Percentiles rank a stretch among this genome's conserved stretches.
These are phyloP conservation scores for Rhagologus leucostigma DNA, from an alignment of 2,113 vertebrate genomes.

Conservation along the genomic window DNA sequence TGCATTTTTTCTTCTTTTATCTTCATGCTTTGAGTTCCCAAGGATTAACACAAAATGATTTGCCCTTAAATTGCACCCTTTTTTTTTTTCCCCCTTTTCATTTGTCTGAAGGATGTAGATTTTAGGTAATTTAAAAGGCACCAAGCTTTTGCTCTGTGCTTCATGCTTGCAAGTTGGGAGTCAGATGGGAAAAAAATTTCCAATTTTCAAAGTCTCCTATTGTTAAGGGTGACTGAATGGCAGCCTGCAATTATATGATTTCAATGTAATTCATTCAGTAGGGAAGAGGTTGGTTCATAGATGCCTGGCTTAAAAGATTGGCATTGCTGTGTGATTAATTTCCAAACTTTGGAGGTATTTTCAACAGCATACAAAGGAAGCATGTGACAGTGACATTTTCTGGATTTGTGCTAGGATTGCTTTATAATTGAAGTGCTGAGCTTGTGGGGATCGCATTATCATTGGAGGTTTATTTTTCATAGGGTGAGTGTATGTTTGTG, in stretches of 20 bases:
- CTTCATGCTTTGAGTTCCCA: slow-evolving; percentile 61
- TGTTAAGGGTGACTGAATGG: slow-evolving; percentile 71
- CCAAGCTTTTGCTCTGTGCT: slow-evolving; percentile 45
- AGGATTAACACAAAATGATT: slow-evolving; percentile 66
- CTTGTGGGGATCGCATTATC: neutral
- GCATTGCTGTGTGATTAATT: slow-evolving; percentile 59
- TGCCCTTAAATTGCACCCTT: slow-evolving; percentile 56
- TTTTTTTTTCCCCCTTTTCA: neutral
- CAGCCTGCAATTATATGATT: slow-evolving; percentile 70
- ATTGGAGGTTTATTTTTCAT: neutral
- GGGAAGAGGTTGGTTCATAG: slow-evolving; percentile 60
- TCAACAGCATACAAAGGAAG: slow-evolving; percentile 41
- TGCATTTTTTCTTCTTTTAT: slow-evolving; percentile 70
- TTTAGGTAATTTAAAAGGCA: slow-evolving; percentile 64
- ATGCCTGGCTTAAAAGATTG: slow-evolving; percentile 68
- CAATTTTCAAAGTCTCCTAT: slow-evolving; percentile 62
- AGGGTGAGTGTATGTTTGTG: neutral
- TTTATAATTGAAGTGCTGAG: slow-evolving; percentile 62
- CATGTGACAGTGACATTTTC: slow-evolving; percentile 63
- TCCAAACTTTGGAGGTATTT: slow-evolving; percentile 67
- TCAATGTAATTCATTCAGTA: slow-evolving; percentile 49
- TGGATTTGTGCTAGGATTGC: slow-evolving; percentile 25
- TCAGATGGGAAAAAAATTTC: slow-evolving; percentile 64
- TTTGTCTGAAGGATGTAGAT: slow-evolving; percentile 66
- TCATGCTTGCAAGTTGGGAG: slow-evolving; percentile 49